Base-by-base conservation (phyloP, 2,113 vertebrate species). In the Chitala chitala region DNA sequence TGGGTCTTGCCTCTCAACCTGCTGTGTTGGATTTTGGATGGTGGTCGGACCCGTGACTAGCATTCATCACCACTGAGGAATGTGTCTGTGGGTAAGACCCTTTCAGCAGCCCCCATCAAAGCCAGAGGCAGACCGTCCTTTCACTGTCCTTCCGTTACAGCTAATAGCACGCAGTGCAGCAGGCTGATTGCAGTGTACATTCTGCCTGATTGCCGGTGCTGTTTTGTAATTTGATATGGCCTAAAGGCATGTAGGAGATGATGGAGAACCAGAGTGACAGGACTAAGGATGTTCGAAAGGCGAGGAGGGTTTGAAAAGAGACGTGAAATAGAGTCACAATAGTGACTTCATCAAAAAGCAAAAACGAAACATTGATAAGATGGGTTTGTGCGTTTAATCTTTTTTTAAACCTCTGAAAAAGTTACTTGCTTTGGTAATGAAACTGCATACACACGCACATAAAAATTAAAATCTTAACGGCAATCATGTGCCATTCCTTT, bases 391-490 rank as follows among this genome's bases (percentile, higher is more conserved):
- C n/a, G n/a, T n/a, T n/a, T n/a, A 29, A 71, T 48, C 75, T 78
- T 78, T 9, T 65, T 42, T 56, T 82, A 69, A 77, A 77, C 79
- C 78, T 79, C 66, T 79, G 80, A 80, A 82, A 77, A 80, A 80
- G 78, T 82, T 74, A 79, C 76, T 79, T 76, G 78, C 75, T 77
- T 82, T 69, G 33, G 58, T 73, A 84, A 84, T 87, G 82, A 86
- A 75, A 78, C 81, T 77, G 82, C 77, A 66, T 80, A 83, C 76
- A 81, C 73, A 78, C 82, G 81, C 63, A 76, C 81, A 82, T 59
- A 75, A 82, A 88, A 84, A 85, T 88, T 86, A 76, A 81, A 85
- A 83, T 82, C 79, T 80, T 80, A 79, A 85, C 75, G 69, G 80
- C 81, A 86, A 77, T 84, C 82, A 78, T 85, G 83, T 81, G 78